Evolutionary conservation across 2,113 vertebrate genomes (phyloP), one percentile per base, ranked within the genome.

Genomic region (Amia ocellicauda): DNA sequence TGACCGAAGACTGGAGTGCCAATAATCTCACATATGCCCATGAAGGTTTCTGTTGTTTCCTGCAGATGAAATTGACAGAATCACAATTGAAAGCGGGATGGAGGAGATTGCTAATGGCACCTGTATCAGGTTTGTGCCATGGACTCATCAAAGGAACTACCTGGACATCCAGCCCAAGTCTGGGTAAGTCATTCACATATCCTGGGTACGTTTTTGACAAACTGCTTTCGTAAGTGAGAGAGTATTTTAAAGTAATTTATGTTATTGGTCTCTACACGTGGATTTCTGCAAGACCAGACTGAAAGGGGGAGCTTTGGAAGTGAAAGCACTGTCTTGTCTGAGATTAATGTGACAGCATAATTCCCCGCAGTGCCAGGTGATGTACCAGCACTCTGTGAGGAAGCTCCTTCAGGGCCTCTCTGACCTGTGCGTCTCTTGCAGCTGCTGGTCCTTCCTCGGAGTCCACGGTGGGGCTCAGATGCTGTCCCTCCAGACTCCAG

Each of bases 101-200:
- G 78, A 88, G 59, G 86, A 85, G 62, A 70, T 93, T 64, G 86
- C 89, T 69, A 81, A 84, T 0, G 74, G 86, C 29, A 94, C 92
- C 42, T 95, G 93, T 58, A 83, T 95, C 64, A 79, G 80, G 4
- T 94, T 94, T 77, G 83, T 93, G 70, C 87, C 86, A 3, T 74
- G 67, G 60, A 93, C 89, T 56, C 88, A 87, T 67, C 88, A 95
- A 82, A 69, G 54, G 47, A 90, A 94, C 83, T 94, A 84, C 0
- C 72, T 93, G 5, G 85, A 91, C 58, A 84, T 94, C 68, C 85
- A 90, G 73, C 78, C 76, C 51, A 91, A 89, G 66, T 80, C 89
- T 62, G 91, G 90, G 92, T 93, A 76, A 86, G 86, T 51, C 62
- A n/a, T n/a, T n/a, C n/a, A n/a, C n/a, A n/a, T n/a, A n/a, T n/a